Evolutionary conservation across 2,113 vertebrate genomes (phyloP).

Genomic region (Phrynosoma blainvillii): DNA sequence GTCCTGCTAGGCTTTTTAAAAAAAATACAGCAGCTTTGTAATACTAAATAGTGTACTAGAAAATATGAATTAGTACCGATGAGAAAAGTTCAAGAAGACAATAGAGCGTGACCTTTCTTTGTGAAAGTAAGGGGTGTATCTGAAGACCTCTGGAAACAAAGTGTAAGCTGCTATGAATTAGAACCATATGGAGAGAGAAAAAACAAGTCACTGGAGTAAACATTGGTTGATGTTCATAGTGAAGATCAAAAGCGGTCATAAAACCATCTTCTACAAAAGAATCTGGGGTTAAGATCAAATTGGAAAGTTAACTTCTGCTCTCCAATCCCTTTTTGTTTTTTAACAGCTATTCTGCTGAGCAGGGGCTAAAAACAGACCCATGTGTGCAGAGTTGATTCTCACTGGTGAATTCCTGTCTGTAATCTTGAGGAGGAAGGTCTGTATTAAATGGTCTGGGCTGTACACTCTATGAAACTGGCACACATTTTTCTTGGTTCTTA

Average conservation of each 20-base stretch:
- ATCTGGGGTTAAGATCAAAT: constrained; percentile 41
- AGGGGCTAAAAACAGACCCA: not conserved
- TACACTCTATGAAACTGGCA: not conserved
- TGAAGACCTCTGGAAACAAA: constrained; percentile 62
- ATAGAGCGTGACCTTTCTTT: constrained; percentile 46
- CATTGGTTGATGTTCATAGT: constrained; percentile 44
- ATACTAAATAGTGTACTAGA: constrained; percentile 23
- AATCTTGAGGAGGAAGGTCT: not conserved
- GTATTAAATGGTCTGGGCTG: not conserved
- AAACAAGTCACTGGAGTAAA: constrained; percentile 56
- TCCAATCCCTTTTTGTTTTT: constrained; percentile 38
- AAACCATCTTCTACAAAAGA: constrained; percentile 50
- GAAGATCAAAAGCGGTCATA: constrained; percentile 67
- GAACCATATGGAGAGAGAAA: constrained; percentile 59
- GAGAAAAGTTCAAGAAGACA: constrained; percentile 60
- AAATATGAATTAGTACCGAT: constrained; percentile 22
- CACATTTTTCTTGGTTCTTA: not conserved
- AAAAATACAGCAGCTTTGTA: constrained; percentile 22
- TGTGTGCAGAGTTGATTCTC: not conserved
- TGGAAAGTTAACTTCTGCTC: constrained; percentile 28
- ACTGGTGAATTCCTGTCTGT: not conserved
- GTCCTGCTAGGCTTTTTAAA: constrained; percentile 28
- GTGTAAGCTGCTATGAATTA: constrained; percentile 57
- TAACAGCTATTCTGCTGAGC: constrained; percentile 5
- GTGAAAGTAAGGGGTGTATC: constrained; percentile 53